These are phyloP conservation scores for Clarias magur DNA, from an alignment of 2,113 vertebrate genomes.

Conservation along the genomic window DNA sequence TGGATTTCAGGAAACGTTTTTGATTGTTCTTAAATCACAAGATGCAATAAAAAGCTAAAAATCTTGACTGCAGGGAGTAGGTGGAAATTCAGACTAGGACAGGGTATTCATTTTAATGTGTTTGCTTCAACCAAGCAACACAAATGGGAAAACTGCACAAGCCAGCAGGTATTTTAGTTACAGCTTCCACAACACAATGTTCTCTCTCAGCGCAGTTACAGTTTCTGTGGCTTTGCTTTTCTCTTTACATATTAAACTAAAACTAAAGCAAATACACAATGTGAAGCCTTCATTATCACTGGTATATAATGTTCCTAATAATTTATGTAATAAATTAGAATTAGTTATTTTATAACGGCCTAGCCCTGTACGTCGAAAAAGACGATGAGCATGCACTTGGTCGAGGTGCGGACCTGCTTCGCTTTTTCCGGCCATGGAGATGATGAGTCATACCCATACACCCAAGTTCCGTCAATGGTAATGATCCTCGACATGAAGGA, in stretches of 20 bases:
- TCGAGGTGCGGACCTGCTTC: too few species aligned
- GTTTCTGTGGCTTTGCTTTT: neutral
- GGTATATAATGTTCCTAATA: neutral
- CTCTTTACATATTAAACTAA: neutral
- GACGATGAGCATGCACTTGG: too few species aligned
- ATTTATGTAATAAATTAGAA: neutral
- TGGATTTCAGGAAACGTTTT: conserved; percentile 43
- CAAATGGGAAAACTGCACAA: conserved; percentile 18
- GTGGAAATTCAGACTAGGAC: neutral
- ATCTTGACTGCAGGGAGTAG: conserved; percentile 10
- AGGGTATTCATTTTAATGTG: neutral
- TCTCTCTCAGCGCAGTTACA: neutral
- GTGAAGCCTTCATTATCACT: neutral
- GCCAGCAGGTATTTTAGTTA: neutral
- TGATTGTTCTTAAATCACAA: neutral
- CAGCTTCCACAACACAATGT: too few species aligned
- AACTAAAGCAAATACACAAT: neutral
- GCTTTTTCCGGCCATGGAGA: too few species aligned
- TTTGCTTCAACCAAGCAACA: conserved; percentile 1
- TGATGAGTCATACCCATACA: neutral
- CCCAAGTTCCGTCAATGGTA: too few species aligned
- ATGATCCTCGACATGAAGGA: too few species aligned
- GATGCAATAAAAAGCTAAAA: neutral
- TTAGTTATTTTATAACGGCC: neutral
- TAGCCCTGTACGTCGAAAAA: neutral